Conservation (phyloP, 2,888 invertebrate species). For the Tenthredo distinguenda region DNA sequence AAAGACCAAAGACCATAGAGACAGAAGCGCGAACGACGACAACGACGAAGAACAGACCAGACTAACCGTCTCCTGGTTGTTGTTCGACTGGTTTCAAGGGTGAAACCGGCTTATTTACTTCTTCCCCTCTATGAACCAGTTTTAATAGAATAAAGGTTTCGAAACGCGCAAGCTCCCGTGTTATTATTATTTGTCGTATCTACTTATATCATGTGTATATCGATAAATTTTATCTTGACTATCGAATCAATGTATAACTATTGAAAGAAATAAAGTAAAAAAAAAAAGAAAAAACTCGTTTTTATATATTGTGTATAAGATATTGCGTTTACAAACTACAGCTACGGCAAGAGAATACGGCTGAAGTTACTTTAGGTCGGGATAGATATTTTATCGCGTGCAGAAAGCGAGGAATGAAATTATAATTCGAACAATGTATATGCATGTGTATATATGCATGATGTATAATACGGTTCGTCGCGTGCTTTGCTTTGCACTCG, state of each 20-base stretch:
- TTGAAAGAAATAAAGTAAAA: not conserved
- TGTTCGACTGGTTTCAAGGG: conserved; percentile 21
- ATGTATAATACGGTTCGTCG: conserved; percentile 2
- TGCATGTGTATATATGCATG: not conserved
- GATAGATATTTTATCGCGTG: conserved; percentile 5
- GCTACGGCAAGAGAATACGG: not conserved
- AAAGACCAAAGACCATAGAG: conserved; percentile 15
- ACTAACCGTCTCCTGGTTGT: conserved; percentile 40
- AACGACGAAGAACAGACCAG: conserved; percentile 38
- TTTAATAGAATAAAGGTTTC: not conserved
- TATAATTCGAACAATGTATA: conserved; percentile 25
- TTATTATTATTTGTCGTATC: not conserved
- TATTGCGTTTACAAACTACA: not conserved
- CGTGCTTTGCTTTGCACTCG: not conserved
- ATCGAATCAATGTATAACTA: not conserved
- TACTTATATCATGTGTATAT: not conserved
- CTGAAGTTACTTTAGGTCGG: not conserved
- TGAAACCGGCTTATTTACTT: conserved; percentile 34
- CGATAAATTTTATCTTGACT: not conserved
- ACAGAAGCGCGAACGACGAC: not conserved
- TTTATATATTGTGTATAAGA: not conserved
- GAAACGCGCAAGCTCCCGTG: not conserved
- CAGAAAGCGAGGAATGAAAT: conserved; percentile 23
- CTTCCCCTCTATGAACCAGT: not conserved
- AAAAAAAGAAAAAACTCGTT: not conserved